A percentile compares a stretch with the other conserved stretches of the same genome.
These are phyloP conservation scores for Drosophila mojavensis DNA, from an alignment of 1,140 invertebrate species.

Conservation along the genomic window DNA sequence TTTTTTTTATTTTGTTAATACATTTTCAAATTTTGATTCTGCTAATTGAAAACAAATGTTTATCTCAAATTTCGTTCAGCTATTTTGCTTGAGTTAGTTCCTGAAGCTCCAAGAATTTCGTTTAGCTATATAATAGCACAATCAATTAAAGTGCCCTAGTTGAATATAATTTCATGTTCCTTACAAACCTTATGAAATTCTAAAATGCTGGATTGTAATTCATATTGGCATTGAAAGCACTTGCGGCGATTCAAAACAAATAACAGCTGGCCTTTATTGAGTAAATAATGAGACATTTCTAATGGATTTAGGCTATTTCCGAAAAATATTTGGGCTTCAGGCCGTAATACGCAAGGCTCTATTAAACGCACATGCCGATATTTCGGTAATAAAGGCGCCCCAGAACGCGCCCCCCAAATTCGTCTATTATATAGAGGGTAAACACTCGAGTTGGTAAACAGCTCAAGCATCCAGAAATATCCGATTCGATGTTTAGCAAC, in stretches of 20 bases:
- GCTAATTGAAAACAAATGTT: too few relatives aligned
- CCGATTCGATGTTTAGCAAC: conserved; percentile 13
- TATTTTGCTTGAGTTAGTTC: too few relatives aligned
- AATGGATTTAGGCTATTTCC: conserved; percentile 13
- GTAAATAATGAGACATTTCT: conserved; percentile 18
- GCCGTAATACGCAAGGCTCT: conserved; percentile 4
- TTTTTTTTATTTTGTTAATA: too few relatives aligned
- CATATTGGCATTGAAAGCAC: background rate
- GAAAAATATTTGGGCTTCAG: background rate
- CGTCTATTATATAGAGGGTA: conserved; percentile 19
- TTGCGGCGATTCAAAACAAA: conserved; percentile 13
- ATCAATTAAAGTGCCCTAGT: too few relatives aligned
- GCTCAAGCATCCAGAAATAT: conserved; percentile 32
- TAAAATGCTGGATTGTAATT: background rate
- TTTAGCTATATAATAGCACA: too few relatives aligned
- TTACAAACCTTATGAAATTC: background rate
- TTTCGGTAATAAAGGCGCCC: background rate
- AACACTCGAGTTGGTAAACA: conserved; percentile 14
- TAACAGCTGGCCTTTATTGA: conserved; percentile 4
- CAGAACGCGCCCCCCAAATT: conserved; percentile 26
- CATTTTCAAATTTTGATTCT: too few relatives aligned
- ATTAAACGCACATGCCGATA: conserved; percentile 29
- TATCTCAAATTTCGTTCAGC: too few relatives aligned
- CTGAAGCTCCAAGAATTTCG: background rate
- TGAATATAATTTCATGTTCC: too few relatives aligned